Base-by-base conservation (phyloP, 1,140 invertebrate species). In the Maniola jurtina region DNA sequence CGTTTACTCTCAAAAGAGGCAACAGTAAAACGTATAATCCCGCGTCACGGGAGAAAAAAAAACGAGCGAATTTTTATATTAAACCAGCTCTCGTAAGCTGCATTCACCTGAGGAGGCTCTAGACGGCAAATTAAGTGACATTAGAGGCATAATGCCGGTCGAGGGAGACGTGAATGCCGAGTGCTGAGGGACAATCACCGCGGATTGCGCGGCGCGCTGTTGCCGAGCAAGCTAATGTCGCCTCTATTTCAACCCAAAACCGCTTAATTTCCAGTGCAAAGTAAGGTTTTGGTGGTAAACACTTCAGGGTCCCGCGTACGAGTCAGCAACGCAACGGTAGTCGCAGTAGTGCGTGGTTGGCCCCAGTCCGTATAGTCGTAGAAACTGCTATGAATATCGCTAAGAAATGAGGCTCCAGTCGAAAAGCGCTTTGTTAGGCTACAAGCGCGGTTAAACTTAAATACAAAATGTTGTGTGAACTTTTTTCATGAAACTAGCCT, bases 71-170 rank as follows among this genome's bases (percentile, higher is more conserved):
- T 85, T 86, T 87, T 89, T 84, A 87, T 87, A 87, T 89, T 84
- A 89, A 87, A 87, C 83, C 81, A 73, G 84, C 83, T 84, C 83
- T 86, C 77, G 81, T 81, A 79, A 79, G 82, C 84, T 85, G 86
- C 80, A 87, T 88, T 89, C 81, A 88, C 83, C 79, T 88, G 83
- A 87, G 84, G 86, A 83, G 81, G 81, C 83, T 83, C 86, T 88
- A 87, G 84, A 87, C 83, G 84, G 87, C 80, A 86, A 89, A 89
- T 89, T 89, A 87, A 89, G 86, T 89, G 87, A 89, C 87, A 89
- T 88, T 89, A 89, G 83, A 84, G 84, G 81, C 77, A 88, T 89
- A 88, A 89, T 89, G 85, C 81, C 80, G 78, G 78, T 75, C 79
- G 79, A 81, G 77, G 82, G 84, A 84, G 77, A 82, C 81, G 84